A percentile compares a stretch with the other conserved stretches of the same genome.
phyloP scores from a whole-genome alignment of 2,888 invertebrate genomes.

The Yponomeuta malinellus region DNA sequence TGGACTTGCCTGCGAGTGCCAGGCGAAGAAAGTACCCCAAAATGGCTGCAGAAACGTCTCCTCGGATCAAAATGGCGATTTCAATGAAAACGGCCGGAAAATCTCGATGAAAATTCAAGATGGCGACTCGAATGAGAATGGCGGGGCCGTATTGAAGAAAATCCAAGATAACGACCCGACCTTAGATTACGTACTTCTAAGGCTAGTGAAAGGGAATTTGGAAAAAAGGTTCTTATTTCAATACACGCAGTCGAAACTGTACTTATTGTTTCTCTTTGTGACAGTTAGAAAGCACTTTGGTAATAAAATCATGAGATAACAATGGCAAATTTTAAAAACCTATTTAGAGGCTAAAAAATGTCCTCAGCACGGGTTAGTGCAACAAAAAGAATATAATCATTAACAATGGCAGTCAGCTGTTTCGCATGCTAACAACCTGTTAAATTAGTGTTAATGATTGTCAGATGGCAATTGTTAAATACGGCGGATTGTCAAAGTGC shows the following conservation, averaged over 20 bases:
- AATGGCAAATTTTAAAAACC: no score
- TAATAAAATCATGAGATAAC: no score
- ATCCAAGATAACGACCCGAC: constrained; percentile 1
- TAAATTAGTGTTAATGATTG: no score
- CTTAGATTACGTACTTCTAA: constrained; percentile 20
- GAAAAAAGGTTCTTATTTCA: constrained; percentile 15
- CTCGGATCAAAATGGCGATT: not conserved
- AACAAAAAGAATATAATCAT: no score
- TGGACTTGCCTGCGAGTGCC: not conserved
- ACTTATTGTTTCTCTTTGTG: constrained; percentile 11
- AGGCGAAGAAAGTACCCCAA: not conserved
- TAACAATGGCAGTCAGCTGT: no score
- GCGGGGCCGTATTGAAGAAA: not conserved
- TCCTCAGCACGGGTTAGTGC: no score
- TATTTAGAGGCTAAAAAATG: no score
- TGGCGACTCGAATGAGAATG: constrained; percentile 3
- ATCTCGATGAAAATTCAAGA: constrained; percentile 1
- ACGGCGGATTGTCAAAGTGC: no score
- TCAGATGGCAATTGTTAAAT: no score
- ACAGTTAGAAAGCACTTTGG: no score
- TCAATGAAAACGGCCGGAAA: not conserved
- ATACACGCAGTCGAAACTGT: constrained; percentile 22
- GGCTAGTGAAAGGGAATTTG: constrained; percentile 16
- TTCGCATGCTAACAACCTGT: no score
- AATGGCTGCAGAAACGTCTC: not conserved